Conservation (phyloP, 2,797 vertebrate species). For the Psittacula echo region DNA sequence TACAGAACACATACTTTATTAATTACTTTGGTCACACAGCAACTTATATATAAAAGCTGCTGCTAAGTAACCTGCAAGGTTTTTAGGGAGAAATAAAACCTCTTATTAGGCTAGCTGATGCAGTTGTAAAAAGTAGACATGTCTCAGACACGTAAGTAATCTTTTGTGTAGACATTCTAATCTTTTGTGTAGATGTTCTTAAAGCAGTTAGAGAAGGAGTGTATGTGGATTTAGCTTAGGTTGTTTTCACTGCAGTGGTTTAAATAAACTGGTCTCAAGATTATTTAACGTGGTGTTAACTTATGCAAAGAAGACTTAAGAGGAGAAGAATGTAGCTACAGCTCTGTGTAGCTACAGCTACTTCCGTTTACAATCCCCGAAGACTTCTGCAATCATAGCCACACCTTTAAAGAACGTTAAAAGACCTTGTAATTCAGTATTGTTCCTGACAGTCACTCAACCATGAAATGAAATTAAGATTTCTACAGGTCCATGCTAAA, state of each 20-base stretch:
- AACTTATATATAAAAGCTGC: not conserved
- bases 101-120: not conserved
- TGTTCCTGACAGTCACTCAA: not conserved
- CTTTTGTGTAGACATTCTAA: conserved; percentile 17
- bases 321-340: not conserved
- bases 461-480: not conserved
- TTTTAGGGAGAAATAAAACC: conserved; percentile 20
- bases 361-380: not conserved
- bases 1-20: not conserved
- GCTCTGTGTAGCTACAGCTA: not conserved
- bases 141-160: not conserved
- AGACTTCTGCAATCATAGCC: not conserved
- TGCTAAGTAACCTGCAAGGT: not conserved
- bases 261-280: conserved; percentile 17
- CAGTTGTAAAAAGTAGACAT: not conserved
- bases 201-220: not conserved
- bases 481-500: not conserved
- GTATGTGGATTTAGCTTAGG: not conserved
- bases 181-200: conserved; percentile 21
- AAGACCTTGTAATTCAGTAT: not conserved
- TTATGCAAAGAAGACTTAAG: not conserved
- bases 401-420: not conserved
- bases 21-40: not conserved
- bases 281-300: not conserved
- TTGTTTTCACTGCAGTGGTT: conserved; percentile 19